A percentile compares a stretch with the other conserved stretches of the same genome.
Conservation (phyloP, 2,888 invertebrate genomes). For the Cephus spinipes region DNA sequence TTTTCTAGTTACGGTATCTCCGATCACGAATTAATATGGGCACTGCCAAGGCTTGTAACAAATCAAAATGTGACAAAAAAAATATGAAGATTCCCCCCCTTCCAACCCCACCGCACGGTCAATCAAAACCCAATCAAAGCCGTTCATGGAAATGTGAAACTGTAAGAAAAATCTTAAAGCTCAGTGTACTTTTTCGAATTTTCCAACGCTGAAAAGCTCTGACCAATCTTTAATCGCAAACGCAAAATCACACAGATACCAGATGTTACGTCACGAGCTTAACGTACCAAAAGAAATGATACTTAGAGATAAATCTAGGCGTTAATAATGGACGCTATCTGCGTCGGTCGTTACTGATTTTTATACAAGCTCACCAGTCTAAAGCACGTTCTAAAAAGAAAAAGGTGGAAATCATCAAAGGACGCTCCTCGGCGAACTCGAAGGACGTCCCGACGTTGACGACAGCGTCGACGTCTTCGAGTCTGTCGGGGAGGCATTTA, state of each 20-base stretch:
- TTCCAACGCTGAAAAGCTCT: constrained; percentile 5
- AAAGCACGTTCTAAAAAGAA: constrained; percentile 3
- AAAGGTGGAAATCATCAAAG: not conserved
- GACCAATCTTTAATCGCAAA: constrained; percentile 22
- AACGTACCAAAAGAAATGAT: constrained; percentile 34
- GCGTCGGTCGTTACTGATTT: constrained; percentile 6
- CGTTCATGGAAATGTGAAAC: constrained; percentile 10
- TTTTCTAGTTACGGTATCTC: constrained; percentile 7
- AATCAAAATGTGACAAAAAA: constrained; percentile 33
- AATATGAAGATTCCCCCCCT: not conserved
- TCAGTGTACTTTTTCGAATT: not conserved
- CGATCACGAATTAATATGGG: constrained; percentile 50
- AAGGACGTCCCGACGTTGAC: not conserved
- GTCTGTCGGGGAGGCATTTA: not conserved
- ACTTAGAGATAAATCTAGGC: constrained; percentile 7
- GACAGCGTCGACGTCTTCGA: not conserved
- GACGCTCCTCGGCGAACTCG: not conserved
- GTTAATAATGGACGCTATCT: not conserved
- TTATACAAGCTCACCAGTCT: constrained; percentile 1
- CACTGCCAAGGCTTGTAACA: constrained; percentile 58
- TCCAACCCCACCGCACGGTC: constrained; percentile 29
- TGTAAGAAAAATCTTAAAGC: constrained; percentile 5
- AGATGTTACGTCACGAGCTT: constrained; percentile 45
- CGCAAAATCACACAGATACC: constrained; percentile 25
- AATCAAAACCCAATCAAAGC: constrained; percentile 44